A percentile compares a stretch with the other conserved stretches of the same genome.
These are phyloP conservation scores for Abrostola tripartita DNA, from an alignment of 2,888 invertebrate species.

Conservation along the genomic window DNA sequence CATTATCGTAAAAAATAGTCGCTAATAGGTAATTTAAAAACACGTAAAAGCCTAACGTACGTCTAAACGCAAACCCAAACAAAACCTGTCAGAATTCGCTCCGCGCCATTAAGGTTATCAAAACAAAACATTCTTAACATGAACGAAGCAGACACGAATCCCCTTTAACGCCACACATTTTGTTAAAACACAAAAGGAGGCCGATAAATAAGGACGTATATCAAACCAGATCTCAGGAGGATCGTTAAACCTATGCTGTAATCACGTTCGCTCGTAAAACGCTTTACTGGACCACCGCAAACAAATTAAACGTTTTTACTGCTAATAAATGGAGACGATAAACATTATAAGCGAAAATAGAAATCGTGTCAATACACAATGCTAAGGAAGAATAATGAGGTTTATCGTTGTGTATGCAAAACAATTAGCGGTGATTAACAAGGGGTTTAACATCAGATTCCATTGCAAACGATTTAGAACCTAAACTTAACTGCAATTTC, in stretches of 20 bases:
- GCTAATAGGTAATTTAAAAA: too few species aligned
- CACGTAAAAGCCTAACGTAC: too few species aligned
- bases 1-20: too few species aligned
- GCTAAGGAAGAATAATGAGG: slow-evolving; percentile 16
- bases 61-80: background rate
- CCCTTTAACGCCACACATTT: slow-evolving; percentile 43
- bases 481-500: too few species aligned
- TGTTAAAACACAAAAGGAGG: slow-evolving; percentile 61
- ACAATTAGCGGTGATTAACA: too few species aligned
- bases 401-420: background rate
- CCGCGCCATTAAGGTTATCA: slow-evolving; percentile 42
- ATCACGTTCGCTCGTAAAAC: slow-evolving; percentile 76
- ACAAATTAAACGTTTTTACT: slow-evolving; percentile 76
- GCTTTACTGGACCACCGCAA: slow-evolving; percentile 73
- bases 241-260: slow-evolving; percentile 73
- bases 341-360: slow-evolving; percentile 59
- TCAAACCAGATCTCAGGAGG: slow-evolving; percentile 71
- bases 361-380: slow-evolving; percentile 49
- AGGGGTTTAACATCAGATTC: too few species aligned
- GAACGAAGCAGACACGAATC: slow-evolving; percentile 42
- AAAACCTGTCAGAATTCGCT: slow-evolving; percentile 7
- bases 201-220: slow-evolving; percentile 57
- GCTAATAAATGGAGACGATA: slow-evolving; percentile 71
- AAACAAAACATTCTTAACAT: slow-evolving; percentile 46
- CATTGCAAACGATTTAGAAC: too few species aligned